phyloP scores from a whole-genome alignment of 2,888 invertebrate genomes.

The Idaea biselata region DNA sequence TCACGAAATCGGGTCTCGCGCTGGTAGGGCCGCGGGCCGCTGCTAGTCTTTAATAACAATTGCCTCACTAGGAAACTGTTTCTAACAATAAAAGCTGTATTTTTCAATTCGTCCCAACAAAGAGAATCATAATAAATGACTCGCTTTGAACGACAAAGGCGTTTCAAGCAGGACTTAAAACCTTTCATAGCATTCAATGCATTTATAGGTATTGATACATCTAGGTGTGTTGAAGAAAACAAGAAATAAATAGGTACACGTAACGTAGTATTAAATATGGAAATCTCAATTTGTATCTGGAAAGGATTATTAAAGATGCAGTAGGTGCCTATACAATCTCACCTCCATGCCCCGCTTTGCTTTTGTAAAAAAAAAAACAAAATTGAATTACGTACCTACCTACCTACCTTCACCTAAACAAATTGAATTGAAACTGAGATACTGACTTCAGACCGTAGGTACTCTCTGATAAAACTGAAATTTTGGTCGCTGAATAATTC shows the following conservation, averaged over 20 bases:
- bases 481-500: background rate
- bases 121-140: constrained; percentile 1
- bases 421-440: background rate
- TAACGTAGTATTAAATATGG: background rate
- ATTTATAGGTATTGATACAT: background rate
- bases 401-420: too few species aligned
- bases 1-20: too few species aligned
- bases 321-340: too few species aligned
- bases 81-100: background rate
- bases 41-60: background rate
- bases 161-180: background rate
- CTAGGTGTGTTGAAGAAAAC: background rate
- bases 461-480: background rate
- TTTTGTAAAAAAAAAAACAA: too few species aligned
- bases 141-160: background rate
- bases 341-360: too few species aligned
- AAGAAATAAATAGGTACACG: background rate
- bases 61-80: background rate
- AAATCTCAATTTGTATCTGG: too few species aligned
- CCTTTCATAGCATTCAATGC: background rate
- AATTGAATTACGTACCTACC: too few species aligned
- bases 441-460: background rate
- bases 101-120: background rate
- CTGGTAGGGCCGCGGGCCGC: too few species aligned
- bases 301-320: too few species aligned